phyloP scores from a whole-genome alignment of 2,888 invertebrate species.

The Drosophila yooni region DNA sequence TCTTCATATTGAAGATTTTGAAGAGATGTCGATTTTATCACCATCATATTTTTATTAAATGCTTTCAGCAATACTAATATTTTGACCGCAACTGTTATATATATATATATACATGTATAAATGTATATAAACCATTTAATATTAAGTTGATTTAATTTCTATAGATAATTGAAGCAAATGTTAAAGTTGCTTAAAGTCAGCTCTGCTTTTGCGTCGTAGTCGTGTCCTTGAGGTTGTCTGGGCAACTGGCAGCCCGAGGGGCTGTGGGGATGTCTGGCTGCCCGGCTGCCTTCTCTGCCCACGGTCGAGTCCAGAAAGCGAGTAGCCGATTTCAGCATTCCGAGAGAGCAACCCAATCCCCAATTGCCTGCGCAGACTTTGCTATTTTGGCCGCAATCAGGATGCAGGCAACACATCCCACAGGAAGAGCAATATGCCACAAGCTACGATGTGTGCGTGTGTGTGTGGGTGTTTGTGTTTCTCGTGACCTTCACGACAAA shows the following conservation, averaged over 20 bases:
- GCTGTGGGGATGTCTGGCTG: constrained; percentile 28
- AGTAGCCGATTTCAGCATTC: neutral
- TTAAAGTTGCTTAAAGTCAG: neutral
- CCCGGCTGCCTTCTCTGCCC: constrained; percentile 24
- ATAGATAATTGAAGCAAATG: neutral
- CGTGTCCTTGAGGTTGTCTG: constrained; percentile 35
- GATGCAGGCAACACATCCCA: constrained; percentile 17
- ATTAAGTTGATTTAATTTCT: neutral
- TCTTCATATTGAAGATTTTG: neutral
- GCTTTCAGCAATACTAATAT: neutral
- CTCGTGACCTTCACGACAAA: constrained; percentile 23
- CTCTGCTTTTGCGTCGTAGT: neutral
- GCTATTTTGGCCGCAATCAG: constrained; percentile 18
- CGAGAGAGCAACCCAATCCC: neutral
- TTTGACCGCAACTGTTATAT: no score
- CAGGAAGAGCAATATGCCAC: constrained; percentile 16
- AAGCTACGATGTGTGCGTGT: neutral
- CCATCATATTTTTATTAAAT: no score
- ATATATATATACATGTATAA: no score
- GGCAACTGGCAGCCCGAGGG: constrained; percentile 13
- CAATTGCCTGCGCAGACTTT: constrained; percentile 8
- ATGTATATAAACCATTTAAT: neutral
- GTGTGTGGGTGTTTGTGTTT: neutral
- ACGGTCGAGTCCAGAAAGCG: neutral
- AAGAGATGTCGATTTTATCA: neutral